phyloP scores from a whole-genome alignment of 1,140 invertebrate species.

The Varroa destructor region DNA sequence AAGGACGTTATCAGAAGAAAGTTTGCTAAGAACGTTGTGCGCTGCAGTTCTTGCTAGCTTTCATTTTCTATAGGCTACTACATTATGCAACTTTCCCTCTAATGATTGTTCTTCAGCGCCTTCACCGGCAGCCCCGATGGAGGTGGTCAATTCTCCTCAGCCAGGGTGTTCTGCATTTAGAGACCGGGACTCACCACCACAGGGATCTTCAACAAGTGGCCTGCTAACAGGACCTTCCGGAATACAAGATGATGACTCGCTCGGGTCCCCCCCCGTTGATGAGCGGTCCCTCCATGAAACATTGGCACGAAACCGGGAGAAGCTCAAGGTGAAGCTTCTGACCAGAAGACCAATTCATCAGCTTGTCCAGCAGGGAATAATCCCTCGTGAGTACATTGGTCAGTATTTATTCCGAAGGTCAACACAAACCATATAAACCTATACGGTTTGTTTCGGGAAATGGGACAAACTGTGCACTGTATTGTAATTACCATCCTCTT shows the following conservation, averaged over 20 bases:
- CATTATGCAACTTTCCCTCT: no score
- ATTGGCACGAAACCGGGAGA: slow-evolving; percentile 11
- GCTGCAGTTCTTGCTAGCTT: no score
- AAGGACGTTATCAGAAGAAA: no score
- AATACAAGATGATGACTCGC: background rate
- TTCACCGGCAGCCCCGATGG: slow-evolving; percentile 3
- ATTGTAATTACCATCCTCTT: background rate
- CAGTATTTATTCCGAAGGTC: background rate
- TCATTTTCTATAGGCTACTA: no score
- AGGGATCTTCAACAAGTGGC: no score
- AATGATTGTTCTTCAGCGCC: background rate
- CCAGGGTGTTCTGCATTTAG: background rate
- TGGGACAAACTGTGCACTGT: background rate
- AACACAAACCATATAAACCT: no score
- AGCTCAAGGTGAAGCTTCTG: slow-evolving; percentile 86
- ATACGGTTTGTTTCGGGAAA: no score
- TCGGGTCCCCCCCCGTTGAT: slow-evolving; percentile 17
- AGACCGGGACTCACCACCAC: background rate
- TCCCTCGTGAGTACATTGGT: slow-evolving; percentile 74
- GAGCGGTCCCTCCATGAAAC: slow-evolving; percentile 20
- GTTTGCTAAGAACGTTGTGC: no score
- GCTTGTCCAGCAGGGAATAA: slow-evolving; percentile 89
- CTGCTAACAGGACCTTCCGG: background rate
- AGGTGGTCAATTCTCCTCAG: slow-evolving; percentile 10
- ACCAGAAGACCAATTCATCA: slow-evolving; percentile 81